Conservation (phyloP, 2,797 vertebrate species). For the Hydrophis major region DNA sequence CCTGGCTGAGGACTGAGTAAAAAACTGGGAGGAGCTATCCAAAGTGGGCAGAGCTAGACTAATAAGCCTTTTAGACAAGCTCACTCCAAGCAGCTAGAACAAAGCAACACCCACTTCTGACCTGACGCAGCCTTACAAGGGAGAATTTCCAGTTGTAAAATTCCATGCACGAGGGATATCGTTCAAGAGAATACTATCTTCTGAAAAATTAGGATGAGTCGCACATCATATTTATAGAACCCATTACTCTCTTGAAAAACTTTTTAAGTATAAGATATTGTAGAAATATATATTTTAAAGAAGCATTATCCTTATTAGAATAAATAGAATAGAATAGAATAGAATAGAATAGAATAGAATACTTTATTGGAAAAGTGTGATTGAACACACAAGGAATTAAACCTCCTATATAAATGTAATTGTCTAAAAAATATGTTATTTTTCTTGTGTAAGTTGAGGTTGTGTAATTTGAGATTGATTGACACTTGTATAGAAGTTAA, state of each 20-base stretch:
- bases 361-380: too few relatives aligned
- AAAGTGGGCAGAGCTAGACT: too few relatives aligned
- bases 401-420: not conserved
- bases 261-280: not conserved
- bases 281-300: not conserved
- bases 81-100: too few relatives aligned
- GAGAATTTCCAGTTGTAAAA: not conserved
- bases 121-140: too few relatives aligned
- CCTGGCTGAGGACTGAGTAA: too few relatives aligned
- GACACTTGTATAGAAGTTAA: not conserved
- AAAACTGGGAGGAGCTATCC: too few relatives aligned
- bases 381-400: not conserved
- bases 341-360: too few relatives aligned
- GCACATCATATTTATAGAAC: not conserved
- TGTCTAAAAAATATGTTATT: not conserved
- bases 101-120: too few relatives aligned
- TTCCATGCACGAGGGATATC: not conserved
- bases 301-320: not conserved
- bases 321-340: too few relatives aligned
- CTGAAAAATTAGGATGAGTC: not conserved
- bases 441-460: not conserved
- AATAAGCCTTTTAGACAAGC: too few relatives aligned
- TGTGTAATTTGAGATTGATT: not conserved
- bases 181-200: not conserved
- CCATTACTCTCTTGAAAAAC: not conserved